Conservation (phyloP, 1,140 invertebrate genomes). For the Scaptodrosophila lebanonensis region DNA sequence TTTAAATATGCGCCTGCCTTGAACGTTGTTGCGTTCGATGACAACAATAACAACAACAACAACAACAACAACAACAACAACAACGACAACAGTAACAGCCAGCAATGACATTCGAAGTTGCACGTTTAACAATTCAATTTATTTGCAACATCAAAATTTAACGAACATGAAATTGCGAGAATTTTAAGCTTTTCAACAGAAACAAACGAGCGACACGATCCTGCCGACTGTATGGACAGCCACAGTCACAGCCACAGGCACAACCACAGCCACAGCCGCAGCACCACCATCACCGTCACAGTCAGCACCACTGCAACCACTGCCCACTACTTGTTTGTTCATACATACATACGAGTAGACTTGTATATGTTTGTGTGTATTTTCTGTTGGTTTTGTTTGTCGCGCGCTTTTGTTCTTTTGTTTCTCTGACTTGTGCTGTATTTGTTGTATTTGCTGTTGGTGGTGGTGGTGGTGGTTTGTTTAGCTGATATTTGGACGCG, state of each 20-base stretch:
- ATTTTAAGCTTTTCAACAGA: constrained; percentile 77
- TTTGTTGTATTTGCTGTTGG: background rate
- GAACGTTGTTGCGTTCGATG: constrained; percentile 26
- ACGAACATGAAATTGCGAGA: constrained; percentile 77
- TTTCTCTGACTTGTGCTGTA: constrained; percentile 18
- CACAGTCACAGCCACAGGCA: constrained; percentile 33
- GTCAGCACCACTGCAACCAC: constrained; percentile 3
- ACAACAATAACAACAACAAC: constrained; percentile 36
- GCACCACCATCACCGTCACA: constrained; percentile 6
- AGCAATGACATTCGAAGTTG: constrained; percentile 67
- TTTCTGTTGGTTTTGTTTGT: constrained; percentile 69
- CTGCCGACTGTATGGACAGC: constrained; percentile 57
- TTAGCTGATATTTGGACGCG: constrained; percentile 60
- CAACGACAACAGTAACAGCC: constrained; percentile 11
- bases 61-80: constrained; percentile 22
- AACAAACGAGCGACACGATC: constrained; percentile 77
- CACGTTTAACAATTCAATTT: constrained; percentile 77
- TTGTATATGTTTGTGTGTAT: constrained; percentile 33
- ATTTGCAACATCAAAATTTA: constrained; percentile 77
- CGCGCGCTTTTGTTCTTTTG: constrained; percentile 74
- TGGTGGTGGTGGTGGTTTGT: constrained; percentile 65
- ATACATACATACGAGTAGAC: constrained; percentile 2
- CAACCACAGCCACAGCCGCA: constrained; percentile 8
- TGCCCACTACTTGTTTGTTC: background rate
- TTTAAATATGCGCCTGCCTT: constrained; percentile 75